phyloP scores from a whole-genome alignment of 2,888 invertebrate genomes.

The Ormyrus thymus region DNA sequence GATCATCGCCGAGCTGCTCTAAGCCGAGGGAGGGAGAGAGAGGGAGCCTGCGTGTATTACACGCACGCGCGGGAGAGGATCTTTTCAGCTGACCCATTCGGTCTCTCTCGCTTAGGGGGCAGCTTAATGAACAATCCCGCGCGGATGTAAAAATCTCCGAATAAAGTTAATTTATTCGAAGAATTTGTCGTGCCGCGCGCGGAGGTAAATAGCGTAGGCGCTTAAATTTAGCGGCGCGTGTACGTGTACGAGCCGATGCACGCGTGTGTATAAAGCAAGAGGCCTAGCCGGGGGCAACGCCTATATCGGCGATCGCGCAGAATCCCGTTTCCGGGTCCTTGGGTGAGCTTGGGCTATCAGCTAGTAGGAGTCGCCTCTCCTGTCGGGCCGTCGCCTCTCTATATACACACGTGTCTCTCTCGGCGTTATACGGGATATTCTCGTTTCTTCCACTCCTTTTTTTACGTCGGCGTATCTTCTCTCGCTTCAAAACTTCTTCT shows the following conservation, averaged over 20 bases:
- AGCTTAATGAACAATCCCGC: neutral
- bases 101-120: neutral
- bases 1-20: conserved; percentile 54
- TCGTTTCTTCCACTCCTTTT: conserved; percentile 30
- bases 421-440: conserved; percentile 25
- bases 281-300: too few relatives aligned
- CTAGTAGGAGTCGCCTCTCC: conserved; percentile 12
- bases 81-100: conserved; percentile 9
- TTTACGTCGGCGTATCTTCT: neutral
- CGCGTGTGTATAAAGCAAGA: too few relatives aligned
- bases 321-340: conserved; percentile 44
- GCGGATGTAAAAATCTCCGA: too few relatives aligned
- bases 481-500: neutral
- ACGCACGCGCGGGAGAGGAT: neutral
- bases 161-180: too few relatives aligned
- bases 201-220: too few relatives aligned
- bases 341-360: neutral
- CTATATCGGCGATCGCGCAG: neutral
- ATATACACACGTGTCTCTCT: neutral
- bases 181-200: too few relatives aligned
- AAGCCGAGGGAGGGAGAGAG: neutral
- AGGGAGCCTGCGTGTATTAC: neutral
- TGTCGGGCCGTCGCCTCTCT: neutral
- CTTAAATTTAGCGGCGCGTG: too few relatives aligned
- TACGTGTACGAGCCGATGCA: too few relatives aligned